Base-by-base conservation (phyloP, 2,113 vertebrate species). In the Alexandromys fortis region DNA sequence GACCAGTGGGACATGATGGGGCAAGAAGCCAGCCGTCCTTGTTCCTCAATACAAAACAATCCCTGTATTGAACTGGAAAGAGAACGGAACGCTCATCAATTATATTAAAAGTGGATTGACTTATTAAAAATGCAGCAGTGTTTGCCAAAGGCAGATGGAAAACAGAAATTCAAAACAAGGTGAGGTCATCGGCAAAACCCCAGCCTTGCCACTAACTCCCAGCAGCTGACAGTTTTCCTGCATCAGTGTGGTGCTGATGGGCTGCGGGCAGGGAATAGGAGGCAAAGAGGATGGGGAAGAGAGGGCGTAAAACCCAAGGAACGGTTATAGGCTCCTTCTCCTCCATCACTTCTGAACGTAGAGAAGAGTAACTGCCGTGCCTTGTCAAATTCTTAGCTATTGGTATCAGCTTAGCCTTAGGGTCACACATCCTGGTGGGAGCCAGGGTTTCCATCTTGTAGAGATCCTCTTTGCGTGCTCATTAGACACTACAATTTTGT, bases 101-200 rank as follows among this genome's bases (percentile, higher is more conserved):
- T 94, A 95, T 96, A 98, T 98, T 98, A 97, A 98, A 97, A 93
- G 93, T 97, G 94, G 90, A 97, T 82, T 85, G 98, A 98, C 97
- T 98, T 98, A 90, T 96, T 98, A 97, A 97, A 96, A 97, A 96
- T 98, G 94, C 93, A 35, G 7, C 94, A 96, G 93, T 98, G 97
- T 94, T 97, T 97, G 96, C 98, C 97, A 98, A 98, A 98, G 96
- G 81, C 91, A 98, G 91, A 97, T 97, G 88, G 86, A 95, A 98
- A 97, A 97, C 94, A 97, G 97, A 97, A 97, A 97, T 97, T 97
- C 95, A 98, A 97, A 98, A 98, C 97, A 98, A 94, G 95, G 94
- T 97, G 97, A 97, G 94, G 95, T 98, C 97, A 98, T 98, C 92
- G 95, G 82, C 63, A 86, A 95, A 98, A 78, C 87, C 78, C 91